Evolutionary conservation across 2,888 invertebrate species (phyloP).

Genomic region (Limnephilus lunatus): DNA sequence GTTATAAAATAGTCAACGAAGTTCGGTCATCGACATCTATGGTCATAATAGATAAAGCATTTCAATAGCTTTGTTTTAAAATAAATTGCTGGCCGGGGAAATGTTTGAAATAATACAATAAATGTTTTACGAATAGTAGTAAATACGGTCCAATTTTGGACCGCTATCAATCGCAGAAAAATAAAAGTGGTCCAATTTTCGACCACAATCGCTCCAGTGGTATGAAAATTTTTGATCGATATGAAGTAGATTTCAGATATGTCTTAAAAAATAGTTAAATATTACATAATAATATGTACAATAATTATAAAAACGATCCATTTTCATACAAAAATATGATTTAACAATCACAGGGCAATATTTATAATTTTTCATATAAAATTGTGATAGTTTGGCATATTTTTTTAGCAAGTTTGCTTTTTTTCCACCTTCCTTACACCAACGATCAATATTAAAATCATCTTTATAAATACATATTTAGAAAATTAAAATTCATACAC

Average conservation of each 20-base stretch:
- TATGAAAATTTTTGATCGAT: background rate
- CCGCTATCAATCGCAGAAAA: too few species aligned
- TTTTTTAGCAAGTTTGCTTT: background rate
- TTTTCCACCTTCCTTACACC: too few species aligned
- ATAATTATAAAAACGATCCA: background rate
- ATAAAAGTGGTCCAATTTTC: too few species aligned
- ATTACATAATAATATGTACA: background rate
- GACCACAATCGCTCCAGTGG: too few species aligned
- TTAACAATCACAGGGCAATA: slow-evolving; percentile 52
- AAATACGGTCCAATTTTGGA: too few species aligned
- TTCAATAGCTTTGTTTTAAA: too few species aligned
- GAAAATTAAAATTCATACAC: background rate
- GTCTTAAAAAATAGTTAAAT: slow-evolving; percentile 20
- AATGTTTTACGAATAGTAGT: too few species aligned
- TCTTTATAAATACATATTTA: background rate
- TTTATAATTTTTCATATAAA: slow-evolving; percentile 49
- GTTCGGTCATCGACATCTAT: too few species aligned
- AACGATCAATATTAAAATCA: background rate
- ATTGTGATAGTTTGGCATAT: slow-evolving; percentile 50
- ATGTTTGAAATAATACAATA: too few species aligned
- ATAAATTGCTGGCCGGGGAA: too few species aligned
- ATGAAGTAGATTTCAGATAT: slow-evolving; percentile 21
- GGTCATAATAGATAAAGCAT: too few species aligned
- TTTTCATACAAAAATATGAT: slow-evolving; percentile 27
- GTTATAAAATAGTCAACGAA: too few species aligned